Percentiles rank a stretch among this genome's conserved stretches.
Evolutionary conservation across 2,113 vertebrate genomes (phyloP).

Genomic region (Peucedramus taeniatus): DNA sequence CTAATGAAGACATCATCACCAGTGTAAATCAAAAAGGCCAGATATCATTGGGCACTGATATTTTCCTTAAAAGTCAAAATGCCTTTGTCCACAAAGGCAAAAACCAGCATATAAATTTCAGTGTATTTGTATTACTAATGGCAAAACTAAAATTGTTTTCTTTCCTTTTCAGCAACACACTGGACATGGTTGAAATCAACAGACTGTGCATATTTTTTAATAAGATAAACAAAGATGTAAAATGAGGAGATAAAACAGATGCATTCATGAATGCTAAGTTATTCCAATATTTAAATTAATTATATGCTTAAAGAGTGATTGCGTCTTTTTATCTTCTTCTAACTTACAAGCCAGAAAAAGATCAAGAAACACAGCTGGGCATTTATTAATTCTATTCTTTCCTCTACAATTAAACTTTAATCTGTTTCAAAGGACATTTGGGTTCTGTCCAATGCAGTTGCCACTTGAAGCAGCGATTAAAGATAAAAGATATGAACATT

Average conservation of each 20-base stretch:
- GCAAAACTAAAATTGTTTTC: neutral
- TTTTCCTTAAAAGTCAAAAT: slow-evolving; percentile 52
- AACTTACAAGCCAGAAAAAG: slow-evolving; percentile 31
- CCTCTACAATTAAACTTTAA: slow-evolving; percentile 22
- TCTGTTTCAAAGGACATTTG: slow-evolving; percentile 40
- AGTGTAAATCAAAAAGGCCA: slow-evolving; percentile 27
- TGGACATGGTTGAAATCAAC: neutral
- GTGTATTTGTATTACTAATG: neutral
- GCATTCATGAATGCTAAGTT: slow-evolving; percentile 32
- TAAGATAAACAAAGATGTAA: slow-evolving; percentile 19
- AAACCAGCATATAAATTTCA: neutral
- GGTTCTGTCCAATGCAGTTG: neutral
- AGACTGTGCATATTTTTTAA: neutral
- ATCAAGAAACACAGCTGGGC: slow-evolving; percentile 41
- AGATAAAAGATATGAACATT: neutral
- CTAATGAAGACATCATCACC: slow-evolving; percentile 50
- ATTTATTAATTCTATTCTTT: slow-evolving; percentile 51
- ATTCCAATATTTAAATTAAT: slow-evolving; percentile 63
- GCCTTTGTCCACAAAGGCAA: neutral
- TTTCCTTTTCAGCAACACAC: neutral
- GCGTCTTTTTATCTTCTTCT: slow-evolving; percentile 45
- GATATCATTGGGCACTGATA: slow-evolving; percentile 14
- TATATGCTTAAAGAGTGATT: slow-evolving; percentile 45
- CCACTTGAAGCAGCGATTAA: neutral
- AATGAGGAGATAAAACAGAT: slow-evolving; percentile 21